Evolutionary conservation across 2,888 invertebrate species (phyloP), one percentile per base, ranked within the genome.

Genomic region (Neuroscelio doddi): DNA sequence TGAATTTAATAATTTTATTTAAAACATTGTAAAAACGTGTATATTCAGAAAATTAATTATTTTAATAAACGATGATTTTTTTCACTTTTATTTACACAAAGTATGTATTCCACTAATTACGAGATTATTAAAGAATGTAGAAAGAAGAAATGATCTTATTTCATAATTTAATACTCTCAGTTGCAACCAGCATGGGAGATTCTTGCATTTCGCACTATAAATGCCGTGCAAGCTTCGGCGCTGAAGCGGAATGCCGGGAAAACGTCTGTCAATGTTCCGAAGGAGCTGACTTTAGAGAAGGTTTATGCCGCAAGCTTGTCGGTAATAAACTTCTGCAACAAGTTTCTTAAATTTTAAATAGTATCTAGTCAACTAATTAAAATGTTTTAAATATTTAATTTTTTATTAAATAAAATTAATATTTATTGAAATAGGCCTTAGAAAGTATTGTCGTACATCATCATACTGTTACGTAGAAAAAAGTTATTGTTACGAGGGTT

Each of bases 271-370:
- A 75, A 58, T 85, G 85, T 59, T 78, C 77, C 44, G 69, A 74
- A 39, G 79, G 79, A 14, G 77, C 84, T 12, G 82, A 80, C 64
- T 84, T 80, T 71, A 75, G 73, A 49, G 76, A 79, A 36, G 75
- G 80, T 50, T 77, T 79, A 56, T 85, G 85, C 70, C 83, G 84
- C 75, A 72, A 79, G 70, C 79, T 80, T 47, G 78, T 81, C 39
- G 80, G 85, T 85, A 73, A 73, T 70, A 24, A 29, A 50, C 16
- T 8, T 10, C n/a, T n/a, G n/a, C n/a, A n/a, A n/a, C n/a, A n/a
- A n/a, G n/a, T n/a, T n/a, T n/a, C n/a, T n/a, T n/a, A n/a, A n/a
- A n/a, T n/a, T n/a, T n/a, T n/a, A n/a, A n/a, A n/a, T n/a, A n/a
- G n/a, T n/a, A n/a, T n/a, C n/a, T n/a, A n/a, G n/a, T n/a, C n/a